Evolutionary conservation across 2,888 invertebrate species (phyloP).

Genomic region (Brachypalpus laphriformis): DNA sequence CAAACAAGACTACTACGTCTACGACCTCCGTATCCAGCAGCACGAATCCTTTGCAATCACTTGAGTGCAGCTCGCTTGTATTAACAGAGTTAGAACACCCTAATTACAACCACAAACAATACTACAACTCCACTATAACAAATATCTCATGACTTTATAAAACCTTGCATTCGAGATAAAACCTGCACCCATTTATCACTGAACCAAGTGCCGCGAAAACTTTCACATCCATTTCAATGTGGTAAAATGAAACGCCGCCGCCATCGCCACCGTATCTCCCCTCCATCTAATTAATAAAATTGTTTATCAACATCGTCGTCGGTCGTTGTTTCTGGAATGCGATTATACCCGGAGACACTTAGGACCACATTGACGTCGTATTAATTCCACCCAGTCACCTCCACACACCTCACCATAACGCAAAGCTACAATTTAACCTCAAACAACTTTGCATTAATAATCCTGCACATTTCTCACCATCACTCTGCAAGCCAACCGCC

Average conservation of each 20-base stretch:
- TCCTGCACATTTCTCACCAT: conserved; percentile 60
- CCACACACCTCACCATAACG: conserved; percentile 30
- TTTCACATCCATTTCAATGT: conserved; percentile 50
- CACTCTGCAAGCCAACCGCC: conserved; percentile 9
- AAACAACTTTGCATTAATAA: conserved; percentile 61
- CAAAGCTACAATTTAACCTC: conserved; percentile 50
- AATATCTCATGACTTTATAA: neutral
- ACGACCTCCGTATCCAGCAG: too few relatives aligned
- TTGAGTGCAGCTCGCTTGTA: too few relatives aligned
- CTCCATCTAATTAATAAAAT: conserved; percentile 65
- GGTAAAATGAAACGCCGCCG: conserved; percentile 28
- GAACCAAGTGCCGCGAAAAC: conserved; percentile 39
- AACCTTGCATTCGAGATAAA: conserved; percentile 8
- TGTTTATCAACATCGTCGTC: conserved; percentile 52
- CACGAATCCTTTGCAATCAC: too few relatives aligned
- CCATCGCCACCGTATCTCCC: conserved; percentile 10
- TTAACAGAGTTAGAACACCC: too few relatives aligned
- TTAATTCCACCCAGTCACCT: conserved; percentile 51
- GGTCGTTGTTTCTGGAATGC: conserved; percentile 17
- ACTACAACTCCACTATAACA: neutral
- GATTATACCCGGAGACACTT: conserved; percentile 32
- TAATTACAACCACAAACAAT: neutral
- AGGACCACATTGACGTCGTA: conserved; percentile 55
- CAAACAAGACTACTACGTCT: too few relatives aligned
- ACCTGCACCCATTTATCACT: conserved; percentile 41